These are phyloP conservation scores for Palaemon carinicauda DNA, from an alignment of 1,140 invertebrate species.

Conservation along the genomic window DNA sequence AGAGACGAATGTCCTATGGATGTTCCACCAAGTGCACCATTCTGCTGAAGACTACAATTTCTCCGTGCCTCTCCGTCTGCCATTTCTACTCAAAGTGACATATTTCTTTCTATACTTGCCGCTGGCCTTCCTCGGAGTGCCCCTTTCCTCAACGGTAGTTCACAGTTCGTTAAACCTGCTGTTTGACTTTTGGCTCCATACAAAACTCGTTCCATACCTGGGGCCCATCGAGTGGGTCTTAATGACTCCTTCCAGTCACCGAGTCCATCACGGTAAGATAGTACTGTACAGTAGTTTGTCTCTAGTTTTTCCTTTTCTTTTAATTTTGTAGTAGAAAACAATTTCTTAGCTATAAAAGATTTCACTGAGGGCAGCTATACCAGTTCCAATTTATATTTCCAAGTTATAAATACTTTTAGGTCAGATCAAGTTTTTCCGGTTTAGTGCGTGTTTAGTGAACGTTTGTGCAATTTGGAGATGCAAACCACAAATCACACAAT, in stretches of 20 bases:
- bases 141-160: conserved; percentile 70
- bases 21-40: conserved; percentile 94
- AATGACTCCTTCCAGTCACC: conserved; percentile 71
- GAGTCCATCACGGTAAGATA: conserved; percentile 70
- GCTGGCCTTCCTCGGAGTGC: conserved; percentile 77
- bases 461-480: too few species aligned
- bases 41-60: conserved; percentile 95
- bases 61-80: conserved; percentile 84
- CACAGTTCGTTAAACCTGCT: conserved; percentile 76
- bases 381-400: too few species aligned
- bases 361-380: too few species aligned
- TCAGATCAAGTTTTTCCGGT: too few species aligned
- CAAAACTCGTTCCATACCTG: conserved; percentile 65
- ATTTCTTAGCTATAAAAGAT: too few species aligned
- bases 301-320: too few species aligned
- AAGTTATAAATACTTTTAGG: too few species aligned
- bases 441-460: too few species aligned
- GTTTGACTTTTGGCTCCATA: conserved; percentile 69
- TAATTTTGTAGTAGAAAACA: too few species aligned
- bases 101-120: conserved; percentile 86
- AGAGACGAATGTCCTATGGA: conserved; percentile 91
- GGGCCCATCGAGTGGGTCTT: conserved; percentile 71
- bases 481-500: too few species aligned
- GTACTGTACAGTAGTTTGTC: too few species aligned
- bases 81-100: conserved; percentile 72